These are phyloP conservation scores for Ceratina calcarata DNA, from an alignment of 1,140 invertebrate genomes.

Conservation along the genomic window DNA sequence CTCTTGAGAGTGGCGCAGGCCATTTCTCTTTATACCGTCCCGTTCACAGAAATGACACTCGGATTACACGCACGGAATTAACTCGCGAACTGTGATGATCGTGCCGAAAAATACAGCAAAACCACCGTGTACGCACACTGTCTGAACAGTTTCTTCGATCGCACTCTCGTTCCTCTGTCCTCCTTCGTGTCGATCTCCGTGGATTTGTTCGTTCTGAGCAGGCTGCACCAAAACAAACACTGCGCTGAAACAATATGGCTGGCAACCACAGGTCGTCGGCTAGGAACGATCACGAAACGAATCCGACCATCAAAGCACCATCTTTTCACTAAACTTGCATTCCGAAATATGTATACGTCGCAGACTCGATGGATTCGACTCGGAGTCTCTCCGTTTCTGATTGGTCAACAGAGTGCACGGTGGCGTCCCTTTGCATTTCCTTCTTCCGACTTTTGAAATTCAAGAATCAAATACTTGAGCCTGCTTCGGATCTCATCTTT, in stretches of 20 bases:
- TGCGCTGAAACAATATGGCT: conserved; percentile 72
- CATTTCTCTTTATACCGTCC: conserved; percentile 84
- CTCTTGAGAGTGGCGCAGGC: conserved; percentile 97
- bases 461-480: too few species aligned
- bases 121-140: conserved; percentile 35
- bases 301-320: conserved; percentile 39
- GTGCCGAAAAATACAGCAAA: conserved; percentile 41
- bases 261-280: conserved; percentile 48
- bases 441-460: conserved; percentile 15
- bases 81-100: conserved; percentile 30
- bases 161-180: conserved; percentile 13
- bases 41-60: conserved; percentile 60
- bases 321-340: conserved; percentile 53
- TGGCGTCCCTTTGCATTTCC: conserved; percentile 45
- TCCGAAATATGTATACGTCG: conserved; percentile 48
- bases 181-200: conserved; percentile 40
- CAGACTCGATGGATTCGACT: conserved; percentile 4
- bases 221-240: conserved; percentile 74
- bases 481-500: too few species aligned
- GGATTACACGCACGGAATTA: conserved; percentile 12
- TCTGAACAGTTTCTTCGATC: conserved; percentile 32
- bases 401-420: conserved; percentile 30
- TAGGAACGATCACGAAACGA: conserved; percentile 55
- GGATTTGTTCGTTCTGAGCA: conserved; percentile 46
- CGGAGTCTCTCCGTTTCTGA: conserved; percentile 17